Percentiles rank a stretch among this genome's conserved stretches.
Conservation (phyloP, 2,797 vertebrate genomes). For the Antrozous pallidus region DNA sequence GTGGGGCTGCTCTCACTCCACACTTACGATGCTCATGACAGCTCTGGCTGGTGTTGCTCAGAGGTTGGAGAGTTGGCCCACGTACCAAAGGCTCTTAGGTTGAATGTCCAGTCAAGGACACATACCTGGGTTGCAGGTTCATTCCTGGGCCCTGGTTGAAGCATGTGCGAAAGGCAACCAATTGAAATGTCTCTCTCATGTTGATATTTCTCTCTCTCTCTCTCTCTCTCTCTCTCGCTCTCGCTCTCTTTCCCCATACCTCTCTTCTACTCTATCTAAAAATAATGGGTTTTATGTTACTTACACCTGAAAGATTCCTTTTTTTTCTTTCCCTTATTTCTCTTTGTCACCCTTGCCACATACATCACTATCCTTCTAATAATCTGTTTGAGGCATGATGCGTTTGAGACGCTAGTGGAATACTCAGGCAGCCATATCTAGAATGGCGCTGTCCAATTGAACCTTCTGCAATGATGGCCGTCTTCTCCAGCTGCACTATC, state of each 20-base stretch:
- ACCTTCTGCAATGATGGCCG: not conserved
- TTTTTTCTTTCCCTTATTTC: not conserved
- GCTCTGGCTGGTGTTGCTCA: not conserved
- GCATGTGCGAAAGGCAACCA: not conserved
- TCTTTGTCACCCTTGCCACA: not conserved
- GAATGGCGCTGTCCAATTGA: not conserved
- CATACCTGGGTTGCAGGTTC: too few species aligned
- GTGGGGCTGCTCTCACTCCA: not conserved
- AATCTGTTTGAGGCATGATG: not conserved
- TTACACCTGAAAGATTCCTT: not conserved
- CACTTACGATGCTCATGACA: not conserved
- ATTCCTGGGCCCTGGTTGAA: not conserved
- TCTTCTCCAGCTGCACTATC: not conserved
- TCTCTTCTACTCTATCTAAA: not conserved
- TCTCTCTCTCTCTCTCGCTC: too few species aligned
- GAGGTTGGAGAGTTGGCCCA: too few species aligned
- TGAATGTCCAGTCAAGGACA: too few species aligned
- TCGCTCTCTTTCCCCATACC: not conserved
- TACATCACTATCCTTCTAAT: not conserved
- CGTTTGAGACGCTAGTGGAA: not conserved
- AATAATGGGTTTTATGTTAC: not conserved
- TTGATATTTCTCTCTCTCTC: not conserved
- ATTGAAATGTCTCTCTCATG: not conserved
- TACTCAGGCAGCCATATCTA: not conserved
- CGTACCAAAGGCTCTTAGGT: too few species aligned